Conservation (phyloP, 2,888 invertebrate species). For the Griposia aprilina region DNA sequence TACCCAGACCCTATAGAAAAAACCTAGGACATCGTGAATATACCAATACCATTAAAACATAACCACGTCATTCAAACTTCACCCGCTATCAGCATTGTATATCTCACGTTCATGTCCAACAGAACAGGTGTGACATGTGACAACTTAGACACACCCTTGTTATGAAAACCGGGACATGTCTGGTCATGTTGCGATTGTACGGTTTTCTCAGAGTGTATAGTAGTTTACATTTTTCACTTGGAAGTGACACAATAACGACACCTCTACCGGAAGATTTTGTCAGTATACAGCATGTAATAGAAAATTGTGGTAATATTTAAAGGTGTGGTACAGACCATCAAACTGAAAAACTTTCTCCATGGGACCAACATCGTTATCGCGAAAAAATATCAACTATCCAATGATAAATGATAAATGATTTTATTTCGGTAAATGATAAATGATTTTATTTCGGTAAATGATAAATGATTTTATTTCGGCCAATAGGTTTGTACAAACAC, state of each 20-base stretch:
- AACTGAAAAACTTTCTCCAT: no score
- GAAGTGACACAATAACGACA: neutral
- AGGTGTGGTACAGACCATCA: no score
- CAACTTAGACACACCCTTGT: constrained; percentile 31
- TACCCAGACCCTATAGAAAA: no score
- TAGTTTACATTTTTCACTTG: neutral
- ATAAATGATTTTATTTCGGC: no score
- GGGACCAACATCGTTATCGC: no score
- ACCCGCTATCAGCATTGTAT: constrained; percentile 38
- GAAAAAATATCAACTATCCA: no score
- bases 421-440: no score
- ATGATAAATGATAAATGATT: no score
- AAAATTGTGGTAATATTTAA: no score
- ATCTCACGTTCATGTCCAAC: constrained; percentile 31
- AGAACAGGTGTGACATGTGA: constrained; percentile 41
- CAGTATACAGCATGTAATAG: neutral
- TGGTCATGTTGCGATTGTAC: constrained; percentile 2
- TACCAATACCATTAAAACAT: neutral
- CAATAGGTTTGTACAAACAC: no score
- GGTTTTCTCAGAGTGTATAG: neutral
- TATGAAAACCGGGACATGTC: constrained; percentile 3
- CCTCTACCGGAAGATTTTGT: neutral
- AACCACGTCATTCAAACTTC: neutral
- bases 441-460: no score
- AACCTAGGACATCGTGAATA: neutral